Evolutionary conservation across 1,140 invertebrate species (phyloP).

Genomic region (Pogonognathellus flavescens): DNA sequence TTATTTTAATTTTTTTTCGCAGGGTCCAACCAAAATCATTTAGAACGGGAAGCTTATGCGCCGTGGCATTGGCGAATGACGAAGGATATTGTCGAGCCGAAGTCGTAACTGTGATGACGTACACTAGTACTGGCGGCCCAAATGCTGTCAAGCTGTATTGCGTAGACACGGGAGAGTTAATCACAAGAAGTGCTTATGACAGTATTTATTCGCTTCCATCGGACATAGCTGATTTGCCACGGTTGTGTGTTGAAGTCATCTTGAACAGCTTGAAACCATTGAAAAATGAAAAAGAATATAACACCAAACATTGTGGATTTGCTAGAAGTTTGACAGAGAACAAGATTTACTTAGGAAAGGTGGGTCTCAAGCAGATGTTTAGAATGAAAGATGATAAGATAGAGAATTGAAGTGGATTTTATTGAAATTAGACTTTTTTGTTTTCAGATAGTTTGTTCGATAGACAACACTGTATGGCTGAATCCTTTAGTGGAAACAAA

Average conservation of each 20-base stretch:
- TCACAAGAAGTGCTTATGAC: background rate
- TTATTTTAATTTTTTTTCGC: background rate
- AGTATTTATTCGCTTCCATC: slow-evolving; percentile 32
- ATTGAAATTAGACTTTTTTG: background rate
- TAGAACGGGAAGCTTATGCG: background rate
- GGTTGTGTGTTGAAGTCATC: slow-evolving; percentile 20
- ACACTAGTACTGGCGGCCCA: background rate
- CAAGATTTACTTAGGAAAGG: background rate
- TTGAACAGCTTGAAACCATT: background rate
- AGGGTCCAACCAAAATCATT: background rate
- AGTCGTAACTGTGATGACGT: background rate
- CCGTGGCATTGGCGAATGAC: background rate
- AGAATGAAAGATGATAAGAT: no score
- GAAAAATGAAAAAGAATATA: background rate
- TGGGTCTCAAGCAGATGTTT: no score
- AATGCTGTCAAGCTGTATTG: background rate
- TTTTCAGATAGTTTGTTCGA: slow-evolving; percentile 32
- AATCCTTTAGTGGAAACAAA: slow-evolving; percentile 35
- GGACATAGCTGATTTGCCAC: background rate
- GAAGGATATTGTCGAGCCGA: background rate
- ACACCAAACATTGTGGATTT: background rate
- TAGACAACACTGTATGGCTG: slow-evolving; percentile 29
- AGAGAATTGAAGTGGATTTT: background rate
- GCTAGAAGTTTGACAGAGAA: background rate
- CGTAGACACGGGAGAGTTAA: slow-evolving; percentile 22